phyloP scores from a whole-genome alignment of 2,888 invertebrate species.

The Rutpela maculata region DNA sequence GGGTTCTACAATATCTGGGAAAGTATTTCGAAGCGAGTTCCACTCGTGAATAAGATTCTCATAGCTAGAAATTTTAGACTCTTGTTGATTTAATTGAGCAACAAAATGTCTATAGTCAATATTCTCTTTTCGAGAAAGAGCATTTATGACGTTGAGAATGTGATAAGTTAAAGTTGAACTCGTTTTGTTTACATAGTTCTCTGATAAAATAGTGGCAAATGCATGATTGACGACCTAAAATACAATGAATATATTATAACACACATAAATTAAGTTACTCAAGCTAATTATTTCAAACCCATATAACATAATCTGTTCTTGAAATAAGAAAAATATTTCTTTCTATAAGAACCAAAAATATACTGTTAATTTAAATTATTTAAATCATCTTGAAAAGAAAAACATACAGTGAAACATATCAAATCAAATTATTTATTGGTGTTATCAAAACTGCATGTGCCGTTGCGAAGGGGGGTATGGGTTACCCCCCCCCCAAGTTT shows the following conservation, averaged over 20 bases:
- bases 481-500: too few relatives aligned
- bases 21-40: conserved; percentile 79
- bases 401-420: too few relatives aligned
- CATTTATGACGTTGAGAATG: conserved; percentile 37
- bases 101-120: conserved; percentile 41
- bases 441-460: too few relatives aligned
- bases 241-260: background rate
- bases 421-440: too few relatives aligned
- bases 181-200: conserved; percentile 52
- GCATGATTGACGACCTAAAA: conserved; percentile 62
- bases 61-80: conserved; percentile 58
- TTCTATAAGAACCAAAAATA: too few relatives aligned
- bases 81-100: conserved; percentile 49
- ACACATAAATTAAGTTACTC: too few relatives aligned
- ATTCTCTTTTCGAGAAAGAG: conserved; percentile 7
- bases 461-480: too few relatives aligned
- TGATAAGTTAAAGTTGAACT: conserved; percentile 48
- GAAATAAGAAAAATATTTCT: too few relatives aligned
- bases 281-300: too few relatives aligned
- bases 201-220: conserved; percentile 61
- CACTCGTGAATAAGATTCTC: conserved; percentile 73
- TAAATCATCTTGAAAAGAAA: too few relatives aligned
- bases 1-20: conserved; percentile 87
- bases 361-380: too few relatives aligned
- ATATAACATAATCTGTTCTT: too few relatives aligned